A percentile compares a stretch with the other conserved stretches of the same genome.
Conservation (phyloP, 30 jellyfish, hydroid and myxozoan species). For the Turritopsis rubra region DNA sequence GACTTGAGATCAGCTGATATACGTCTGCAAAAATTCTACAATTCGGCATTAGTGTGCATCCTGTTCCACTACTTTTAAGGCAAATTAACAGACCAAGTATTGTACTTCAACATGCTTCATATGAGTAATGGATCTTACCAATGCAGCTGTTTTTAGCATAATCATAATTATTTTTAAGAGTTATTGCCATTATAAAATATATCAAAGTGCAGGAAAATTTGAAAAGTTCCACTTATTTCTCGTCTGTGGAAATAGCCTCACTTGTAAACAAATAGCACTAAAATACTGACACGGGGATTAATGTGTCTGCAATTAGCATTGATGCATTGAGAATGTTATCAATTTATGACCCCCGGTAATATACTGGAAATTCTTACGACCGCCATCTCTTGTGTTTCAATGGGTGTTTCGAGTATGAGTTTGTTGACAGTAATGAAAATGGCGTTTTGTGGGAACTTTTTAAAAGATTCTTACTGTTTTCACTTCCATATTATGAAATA, state of each 20-base stretch:
- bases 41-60: neutral
- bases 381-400: conserved; percentile 28
- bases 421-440: conserved; percentile 17
- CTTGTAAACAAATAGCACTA: neutral
- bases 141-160: neutral
- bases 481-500: neutral
- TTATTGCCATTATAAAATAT: no score
- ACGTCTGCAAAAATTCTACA: neutral
- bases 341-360: neutral
- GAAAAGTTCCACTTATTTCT: neutral
- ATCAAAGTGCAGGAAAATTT: neutral
- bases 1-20: neutral
- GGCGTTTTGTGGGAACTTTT: neutral
- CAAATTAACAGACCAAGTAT: neutral
- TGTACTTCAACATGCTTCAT: neutral
- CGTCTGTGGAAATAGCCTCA: neutral
- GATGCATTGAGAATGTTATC: neutral
- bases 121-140: neutral
- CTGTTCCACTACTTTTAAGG: neutral
- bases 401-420: conserved; percentile 23
- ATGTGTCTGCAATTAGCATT: neutral
- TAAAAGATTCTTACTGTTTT: neutral
- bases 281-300: neutral
- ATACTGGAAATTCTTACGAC: neutral
- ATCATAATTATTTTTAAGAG: no score